Evolutionary conservation across 1,140 invertebrate genomes (phyloP).

Genomic region (Leptinotarsa texana): DNA sequence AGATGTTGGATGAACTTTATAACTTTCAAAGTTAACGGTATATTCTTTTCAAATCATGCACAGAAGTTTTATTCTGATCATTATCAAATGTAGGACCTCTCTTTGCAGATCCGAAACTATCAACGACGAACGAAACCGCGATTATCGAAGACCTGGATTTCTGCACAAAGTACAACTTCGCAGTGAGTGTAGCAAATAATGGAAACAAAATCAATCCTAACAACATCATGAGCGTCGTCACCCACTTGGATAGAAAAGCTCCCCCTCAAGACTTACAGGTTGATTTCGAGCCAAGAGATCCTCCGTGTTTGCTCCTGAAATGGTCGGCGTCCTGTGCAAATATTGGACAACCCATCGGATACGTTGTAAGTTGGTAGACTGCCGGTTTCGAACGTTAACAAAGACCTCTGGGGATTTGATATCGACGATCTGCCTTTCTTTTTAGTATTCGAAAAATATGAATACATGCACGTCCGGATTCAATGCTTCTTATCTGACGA

Average conservation of each 20-base stretch:
- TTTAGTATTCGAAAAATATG: neutral
- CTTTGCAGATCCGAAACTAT: conserved; percentile 38
- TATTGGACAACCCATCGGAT: conserved; percentile 40
- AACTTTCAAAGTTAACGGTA: neutral
- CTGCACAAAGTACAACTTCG: conserved; percentile 41
- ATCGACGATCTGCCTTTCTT: neutral
- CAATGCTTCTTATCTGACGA: neutral
- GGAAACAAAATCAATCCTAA: conserved; percentile 36
- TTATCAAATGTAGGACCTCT: no score
- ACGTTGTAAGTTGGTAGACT: conserved; percentile 39
- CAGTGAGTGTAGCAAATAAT: conserved; percentile 32
- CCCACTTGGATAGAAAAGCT: conserved; percentile 34
- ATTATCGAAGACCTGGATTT: conserved; percentile 35
- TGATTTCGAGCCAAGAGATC: conserved; percentile 37
- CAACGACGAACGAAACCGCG: conserved; percentile 31
- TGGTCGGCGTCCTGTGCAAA: conserved; percentile 47
- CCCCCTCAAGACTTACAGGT: conserved; percentile 40
- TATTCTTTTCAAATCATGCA: neutral
- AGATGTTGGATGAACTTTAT: no score
- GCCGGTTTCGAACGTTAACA: neutral
- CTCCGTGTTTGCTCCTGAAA: conserved; percentile 43
- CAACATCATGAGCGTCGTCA: conserved; percentile 36
- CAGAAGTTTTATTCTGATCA: neutral
- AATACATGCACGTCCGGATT: neutral
- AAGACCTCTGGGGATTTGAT: neutral